Base-by-base conservation (phyloP, 2,888 invertebrate species). In the Lasioglossum leucozonium region DNA sequence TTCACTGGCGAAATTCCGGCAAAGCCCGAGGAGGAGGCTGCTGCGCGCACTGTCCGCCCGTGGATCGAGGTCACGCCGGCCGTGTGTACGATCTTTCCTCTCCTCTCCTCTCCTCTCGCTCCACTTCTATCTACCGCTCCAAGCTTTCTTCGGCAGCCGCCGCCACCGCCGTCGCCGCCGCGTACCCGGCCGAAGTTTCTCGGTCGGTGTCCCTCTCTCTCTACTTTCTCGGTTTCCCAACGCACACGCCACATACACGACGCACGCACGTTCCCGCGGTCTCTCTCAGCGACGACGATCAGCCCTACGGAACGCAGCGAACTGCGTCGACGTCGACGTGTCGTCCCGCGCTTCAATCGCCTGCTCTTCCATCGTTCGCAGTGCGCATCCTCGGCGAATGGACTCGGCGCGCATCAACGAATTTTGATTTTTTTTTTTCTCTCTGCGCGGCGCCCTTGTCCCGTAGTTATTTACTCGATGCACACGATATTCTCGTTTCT, bases 1-100 rank as follows among this genome's bases (percentile, higher is more conserved):
- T 91, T 91, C 90, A 89, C 91, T 90, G 86, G 88, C 84, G 89
- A 90, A 89, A 90, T 90, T 88, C 81, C 69, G 79, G 55, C 65
- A n/a, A 58, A 58, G 58, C 58, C 58, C 58, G 26, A 67, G 82
- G 58, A 67, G 82, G 75, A 69, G 77, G 67, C 44, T 72, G 67
- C 44, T 72, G 71, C 65, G 71, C 71, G 47, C 79, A 75, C 71
- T 65, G 51, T 69, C 55, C 79, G 83, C 3, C 34, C 82, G 83
- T 79, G 34, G 22, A 89, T 90, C 91, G 90, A 91, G 91, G 92
- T 91, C 92, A 75, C 81, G 75, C 84, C 75, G 85, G 75, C 81
- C 73, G 81, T 69, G 84, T 76, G 81, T 65, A 82, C 82, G 82
- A 86, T 77, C 82, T 77, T 86, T 82, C 71, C 77, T 82, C 82